Percentiles rank a stretch among this genome's conserved stretches.
phyloP scores from a whole-genome alignment of 2,797 vertebrate species.

The Astyanax mexicanus region DNA sequence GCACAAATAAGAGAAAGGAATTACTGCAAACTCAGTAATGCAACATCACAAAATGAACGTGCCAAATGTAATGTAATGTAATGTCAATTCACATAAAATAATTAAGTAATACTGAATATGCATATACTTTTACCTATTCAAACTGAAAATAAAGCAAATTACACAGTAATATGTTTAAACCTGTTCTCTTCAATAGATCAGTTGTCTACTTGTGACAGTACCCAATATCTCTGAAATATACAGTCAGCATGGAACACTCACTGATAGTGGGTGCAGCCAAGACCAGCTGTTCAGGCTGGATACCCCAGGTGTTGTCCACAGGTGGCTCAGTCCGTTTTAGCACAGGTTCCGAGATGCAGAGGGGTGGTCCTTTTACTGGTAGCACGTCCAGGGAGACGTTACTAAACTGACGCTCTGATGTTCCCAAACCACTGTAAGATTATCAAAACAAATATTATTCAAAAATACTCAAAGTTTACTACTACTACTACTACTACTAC shows the following conservation, averaged over 20 bases:
- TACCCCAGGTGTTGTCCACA: conserved; percentile 77
- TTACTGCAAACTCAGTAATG: neutral
- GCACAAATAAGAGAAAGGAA: conserved; percentile 19
- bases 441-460: conserved; percentile 23
- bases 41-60: too few species aligned
- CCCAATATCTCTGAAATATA: neutral
- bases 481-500: too few species aligned
- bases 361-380: conserved; percentile 92
- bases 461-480: too few species aligned
- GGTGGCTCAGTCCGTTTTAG: conserved; percentile 65
- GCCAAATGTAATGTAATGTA: too few species aligned
- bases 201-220: too few species aligned
- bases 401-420: conserved; percentile 69
- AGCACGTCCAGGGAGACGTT: conserved; percentile 90
- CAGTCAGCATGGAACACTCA: conserved; percentile 66
- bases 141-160: too few species aligned
- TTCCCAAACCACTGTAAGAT: conserved; percentile 70
- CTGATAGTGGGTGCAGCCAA: conserved; percentile 83
- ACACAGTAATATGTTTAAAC: too few species aligned
- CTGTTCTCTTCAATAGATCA: too few species aligned
- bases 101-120: too few species aligned
- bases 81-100: too few species aligned
- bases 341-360: conserved; percentile 66
- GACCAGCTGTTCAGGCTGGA: conserved; percentile 86
- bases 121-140: too few species aligned